A percentile compares a stretch with the other conserved stretches of the same genome.
These are phyloP conservation scores for Drosophila putrida DNA, from an alignment of 2,888 invertebrate species.

Conservation along the genomic window DNA sequence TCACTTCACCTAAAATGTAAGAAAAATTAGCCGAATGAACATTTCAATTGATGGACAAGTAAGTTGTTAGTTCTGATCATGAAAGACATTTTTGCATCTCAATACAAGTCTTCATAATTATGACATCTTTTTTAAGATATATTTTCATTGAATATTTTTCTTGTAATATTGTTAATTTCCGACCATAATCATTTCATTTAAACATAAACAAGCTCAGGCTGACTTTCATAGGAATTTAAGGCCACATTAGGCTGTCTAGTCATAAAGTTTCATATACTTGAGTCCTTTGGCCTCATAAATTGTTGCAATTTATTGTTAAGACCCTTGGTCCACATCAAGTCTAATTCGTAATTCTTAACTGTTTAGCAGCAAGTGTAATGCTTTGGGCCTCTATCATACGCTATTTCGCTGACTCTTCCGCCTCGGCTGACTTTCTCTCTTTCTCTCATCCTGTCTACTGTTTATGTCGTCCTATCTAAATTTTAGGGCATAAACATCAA, in stretches of 20 bases:
- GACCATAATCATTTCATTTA: slow-evolving; percentile 6
- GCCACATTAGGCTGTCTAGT: slow-evolving; percentile 3
- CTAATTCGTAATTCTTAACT: slow-evolving; percentile 57
- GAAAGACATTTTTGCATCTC: no score
- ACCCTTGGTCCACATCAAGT: slow-evolving; percentile 35
- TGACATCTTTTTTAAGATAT: no score
- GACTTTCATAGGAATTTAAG: slow-evolving; percentile 8
- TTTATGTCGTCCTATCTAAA: slow-evolving; percentile 41
- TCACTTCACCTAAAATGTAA: no score
- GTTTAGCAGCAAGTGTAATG: slow-evolving; percentile 61
- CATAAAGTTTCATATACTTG: slow-evolving; percentile 28
- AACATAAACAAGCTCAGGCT: neutral
- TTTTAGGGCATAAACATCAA: slow-evolving; percentile 54
- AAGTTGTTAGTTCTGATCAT: no score
- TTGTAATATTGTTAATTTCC: neutral
- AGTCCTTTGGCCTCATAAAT: slow-evolving; percentile 40
- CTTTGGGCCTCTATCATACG: neutral
- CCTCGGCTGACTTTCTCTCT: neutral
- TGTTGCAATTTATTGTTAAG: slow-evolving; percentile 58
- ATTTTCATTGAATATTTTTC: neutral
- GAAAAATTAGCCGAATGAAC: no score
- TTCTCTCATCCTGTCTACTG: neutral
- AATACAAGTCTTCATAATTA: no score
- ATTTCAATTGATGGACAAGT: no score
- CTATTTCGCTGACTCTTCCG: neutral